Conservation (phyloP, 2,113 vertebrate genomes). For the Chaenogobius annularis region DNA sequence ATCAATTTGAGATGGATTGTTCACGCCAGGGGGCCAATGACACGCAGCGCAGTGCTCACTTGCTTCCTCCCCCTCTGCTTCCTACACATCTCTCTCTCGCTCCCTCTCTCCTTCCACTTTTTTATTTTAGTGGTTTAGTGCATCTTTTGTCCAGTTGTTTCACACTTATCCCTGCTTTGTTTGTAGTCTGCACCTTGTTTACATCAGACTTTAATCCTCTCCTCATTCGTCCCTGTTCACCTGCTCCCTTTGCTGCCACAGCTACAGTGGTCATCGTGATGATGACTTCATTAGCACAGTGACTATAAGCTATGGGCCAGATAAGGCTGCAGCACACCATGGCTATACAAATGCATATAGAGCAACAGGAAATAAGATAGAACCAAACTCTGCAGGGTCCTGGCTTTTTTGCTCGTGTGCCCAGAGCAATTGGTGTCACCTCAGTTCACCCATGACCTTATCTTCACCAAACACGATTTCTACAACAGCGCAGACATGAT, state of each 20-base stretch:
- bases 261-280: constrained; percentile 51
- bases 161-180: constrained; percentile 38
- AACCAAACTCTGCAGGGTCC: constrained; percentile 2
- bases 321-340: constrained; percentile 57
- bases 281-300: constrained; percentile 74
- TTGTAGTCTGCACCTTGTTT: constrained; percentile 24
- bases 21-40: constrained; percentile 77
- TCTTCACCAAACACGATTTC: constrained; percentile 46
- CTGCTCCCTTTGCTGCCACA: constrained; percentile 42
- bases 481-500: constrained; percentile 26
- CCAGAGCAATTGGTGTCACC: constrained; percentile 26
- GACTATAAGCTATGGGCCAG: constrained; percentile 42
- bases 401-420: constrained; percentile 26
- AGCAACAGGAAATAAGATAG: constrained; percentile 26
- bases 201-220: constrained; percentile 44
- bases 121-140: constrained; percentile 39
- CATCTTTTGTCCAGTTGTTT: constrained; percentile 55
- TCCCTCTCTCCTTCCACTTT: constrained; percentile 50
- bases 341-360: constrained; percentile 54
- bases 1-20: constrained; percentile 86
- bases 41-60: constrained; percentile 71
- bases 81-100: constrained; percentile 58
- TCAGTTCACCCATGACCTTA: constrained; percentile 54
- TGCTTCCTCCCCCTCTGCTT: constrained; percentile 58
- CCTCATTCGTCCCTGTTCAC: constrained; percentile 15